Percentiles rank a stretch among this genome's conserved stretches.
phyloP scores from a whole-genome alignment of 2,113 vertebrate genomes.

The Mustela nigripes region DNA sequence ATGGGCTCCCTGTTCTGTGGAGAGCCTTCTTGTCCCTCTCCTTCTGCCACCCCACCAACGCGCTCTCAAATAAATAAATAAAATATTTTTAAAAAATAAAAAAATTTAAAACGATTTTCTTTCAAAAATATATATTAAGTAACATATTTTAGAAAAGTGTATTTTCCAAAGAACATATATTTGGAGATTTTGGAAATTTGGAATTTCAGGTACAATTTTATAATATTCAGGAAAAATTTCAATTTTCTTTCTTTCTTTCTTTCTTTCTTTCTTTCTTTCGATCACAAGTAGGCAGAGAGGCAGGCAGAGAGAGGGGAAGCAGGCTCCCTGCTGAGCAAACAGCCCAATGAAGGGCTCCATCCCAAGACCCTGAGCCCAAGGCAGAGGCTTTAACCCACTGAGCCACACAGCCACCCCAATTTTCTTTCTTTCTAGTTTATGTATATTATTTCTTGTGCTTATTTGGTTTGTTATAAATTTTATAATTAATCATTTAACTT shows the following conservation, averaged over 20 bases:
- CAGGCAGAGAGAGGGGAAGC: no score
- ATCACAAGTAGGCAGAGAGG: no score
- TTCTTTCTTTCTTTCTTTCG: not conserved
- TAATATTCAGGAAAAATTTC: not conserved
- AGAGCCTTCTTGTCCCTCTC: no score
- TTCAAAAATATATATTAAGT: not conserved
- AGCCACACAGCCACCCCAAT: not conserved
- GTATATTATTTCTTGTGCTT: not conserved
- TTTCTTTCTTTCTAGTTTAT: constrained; percentile 4
- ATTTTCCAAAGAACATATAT: not conserved
- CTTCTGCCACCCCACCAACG: no score
- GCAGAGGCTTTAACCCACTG: no score
- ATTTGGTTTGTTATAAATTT: not conserved
- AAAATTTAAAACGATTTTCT: not conserved
- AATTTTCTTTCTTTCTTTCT: not conserved
- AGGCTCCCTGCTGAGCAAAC: no score
- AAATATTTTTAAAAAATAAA: no score
- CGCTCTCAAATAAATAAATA: no score
- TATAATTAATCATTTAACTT: constrained; percentile 24
- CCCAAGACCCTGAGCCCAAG: no score
- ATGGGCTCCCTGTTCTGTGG: no score
- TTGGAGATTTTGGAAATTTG: not conserved
- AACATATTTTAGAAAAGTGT: constrained; percentile 8
- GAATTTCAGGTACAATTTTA: not conserved
- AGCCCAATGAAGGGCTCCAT: no score